Percentiles rank a stretch among this genome's conserved stretches.
Conservation (phyloP, 2,888 invertebrate genomes). For the Malthinus flaveolus region DNA sequence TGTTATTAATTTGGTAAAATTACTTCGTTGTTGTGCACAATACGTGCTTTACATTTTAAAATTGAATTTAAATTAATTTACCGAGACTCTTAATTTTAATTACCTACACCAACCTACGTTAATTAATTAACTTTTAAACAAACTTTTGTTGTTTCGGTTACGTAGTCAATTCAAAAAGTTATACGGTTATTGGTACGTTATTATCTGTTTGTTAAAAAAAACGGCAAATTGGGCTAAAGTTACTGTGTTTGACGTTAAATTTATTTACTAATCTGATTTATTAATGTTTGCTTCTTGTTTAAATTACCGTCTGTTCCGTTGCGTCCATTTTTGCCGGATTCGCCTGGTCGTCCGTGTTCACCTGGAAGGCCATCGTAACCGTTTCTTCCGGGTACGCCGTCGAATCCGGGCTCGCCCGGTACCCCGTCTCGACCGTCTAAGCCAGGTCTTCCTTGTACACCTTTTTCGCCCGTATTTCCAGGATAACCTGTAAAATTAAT, state of each 20-base stretch:
- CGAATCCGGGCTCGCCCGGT: slow-evolving; percentile 88
- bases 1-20: too few relatives aligned
- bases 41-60: too few relatives aligned
- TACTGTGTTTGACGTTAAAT: background rate
- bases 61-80: too few relatives aligned
- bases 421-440: slow-evolving; percentile 87
- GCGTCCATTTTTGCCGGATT: slow-evolving; percentile 66
- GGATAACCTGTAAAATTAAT: slow-evolving; percentile 38
- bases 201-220: background rate
- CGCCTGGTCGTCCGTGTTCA: slow-evolving; percentile 73
- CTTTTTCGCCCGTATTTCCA: slow-evolving; percentile 57
- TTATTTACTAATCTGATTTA: background rate
- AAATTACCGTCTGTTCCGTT: slow-evolving; percentile 70
- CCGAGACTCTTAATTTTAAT: too few relatives aligned
- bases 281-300: background rate
- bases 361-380: slow-evolving; percentile 77
- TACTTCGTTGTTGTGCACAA: too few relatives aligned
- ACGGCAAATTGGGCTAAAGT: background rate
- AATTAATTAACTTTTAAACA: too few relatives aligned
- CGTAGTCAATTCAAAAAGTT: too few relatives aligned
- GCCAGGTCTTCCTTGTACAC: slow-evolving; percentile 71
- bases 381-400: slow-evolving; percentile 83
- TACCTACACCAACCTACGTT: too few relatives aligned
- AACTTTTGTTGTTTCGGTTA: too few relatives aligned
- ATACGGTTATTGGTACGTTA: too few relatives aligned